Base-by-base conservation (phyloP, 2,797 vertebrate species). In the Falco biarmicus region DNA sequence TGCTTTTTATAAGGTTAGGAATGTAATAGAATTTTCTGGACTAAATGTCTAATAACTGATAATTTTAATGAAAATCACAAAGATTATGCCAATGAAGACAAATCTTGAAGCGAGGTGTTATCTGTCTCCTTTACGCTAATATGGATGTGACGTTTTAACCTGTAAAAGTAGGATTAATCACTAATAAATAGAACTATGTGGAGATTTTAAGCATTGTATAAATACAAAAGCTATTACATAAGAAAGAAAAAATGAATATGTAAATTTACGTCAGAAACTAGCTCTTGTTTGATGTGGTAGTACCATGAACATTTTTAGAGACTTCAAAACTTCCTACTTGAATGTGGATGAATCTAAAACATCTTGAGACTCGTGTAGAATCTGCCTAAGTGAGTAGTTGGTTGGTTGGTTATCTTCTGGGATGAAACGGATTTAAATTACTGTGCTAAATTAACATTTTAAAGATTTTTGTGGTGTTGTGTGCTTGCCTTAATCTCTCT, bases 61-160 rank as follows among this genome's bases (percentile, higher is more conserved):
- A 96, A 96, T 92, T 94, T 95, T 90, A 96, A 96, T 96, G 91
- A 89, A 96, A 96, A 87, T 84, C 56, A 47, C 69, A 7, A 34
- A 82, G 90, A 87, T 94, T 84, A 89, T 87, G 74, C 41, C 65
- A n/a, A 0, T 56, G 61, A 93, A 91, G 84, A 59, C 48, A 75
- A 90, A 79, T 92, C 73, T 89, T 74, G 84, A 84, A 83, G 74
- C 47, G 41, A 25, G 60, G 68, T 87, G 60, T 92, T 93, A 73
- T 82, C 69, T 16, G 32, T 70, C 21, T 66, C 69, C 56, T 86
- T 86, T 82, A 34, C 1, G 4, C 70, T 84, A 57, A 60, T 77
- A 51, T 0, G 2, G 60, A 76, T 80, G 69, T 51, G 65, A 71
- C 53, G 5, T 87, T 96, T 94, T 84, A 26, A 73, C 53, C 37